A percentile compares a stretch with the other conserved stretches of the same genome.
Conservation (phyloP, 2,888 invertebrate species). For the Drosophila mimica region DNA sequence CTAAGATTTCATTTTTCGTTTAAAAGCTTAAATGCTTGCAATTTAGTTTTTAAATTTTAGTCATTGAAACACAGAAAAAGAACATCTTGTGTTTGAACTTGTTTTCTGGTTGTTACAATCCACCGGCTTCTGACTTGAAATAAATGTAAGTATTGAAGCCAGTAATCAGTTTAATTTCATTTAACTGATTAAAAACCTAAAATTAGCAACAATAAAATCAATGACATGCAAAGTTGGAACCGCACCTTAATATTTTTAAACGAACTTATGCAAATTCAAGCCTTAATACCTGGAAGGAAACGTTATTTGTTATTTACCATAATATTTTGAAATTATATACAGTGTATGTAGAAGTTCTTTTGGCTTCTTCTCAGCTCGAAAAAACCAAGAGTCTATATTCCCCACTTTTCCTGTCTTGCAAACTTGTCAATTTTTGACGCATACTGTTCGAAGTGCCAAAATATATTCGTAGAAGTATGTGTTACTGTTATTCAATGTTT, state of each 20-base stretch:
- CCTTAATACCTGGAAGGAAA: neutral
- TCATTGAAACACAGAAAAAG: neutral
- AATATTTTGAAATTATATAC: neutral
- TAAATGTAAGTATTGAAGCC: neutral
- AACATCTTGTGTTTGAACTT: neutral
- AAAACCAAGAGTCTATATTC: neutral
- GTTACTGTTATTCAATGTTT: constrained; percentile 3
- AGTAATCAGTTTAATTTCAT: neutral
- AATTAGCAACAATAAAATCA: neutral
- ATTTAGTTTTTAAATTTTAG: neutral
- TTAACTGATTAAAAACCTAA: neutral
- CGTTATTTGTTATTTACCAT: neutral
- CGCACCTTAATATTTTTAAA: neutral
- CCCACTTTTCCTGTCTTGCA: neutral
- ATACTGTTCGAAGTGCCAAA: neutral
- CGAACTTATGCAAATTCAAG: neutral
- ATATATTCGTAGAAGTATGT: neutral
- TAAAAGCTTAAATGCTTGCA: no score
- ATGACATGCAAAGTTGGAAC: neutral
- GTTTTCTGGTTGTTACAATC: neutral
- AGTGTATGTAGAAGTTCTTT: no score
- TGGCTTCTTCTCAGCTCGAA: no score
- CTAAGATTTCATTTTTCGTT: no score
- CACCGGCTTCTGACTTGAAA: neutral
- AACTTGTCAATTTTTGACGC: neutral